phyloP scores from a whole-genome alignment of 2,113 vertebrate genomes.

The Promerops cafer region DNA sequence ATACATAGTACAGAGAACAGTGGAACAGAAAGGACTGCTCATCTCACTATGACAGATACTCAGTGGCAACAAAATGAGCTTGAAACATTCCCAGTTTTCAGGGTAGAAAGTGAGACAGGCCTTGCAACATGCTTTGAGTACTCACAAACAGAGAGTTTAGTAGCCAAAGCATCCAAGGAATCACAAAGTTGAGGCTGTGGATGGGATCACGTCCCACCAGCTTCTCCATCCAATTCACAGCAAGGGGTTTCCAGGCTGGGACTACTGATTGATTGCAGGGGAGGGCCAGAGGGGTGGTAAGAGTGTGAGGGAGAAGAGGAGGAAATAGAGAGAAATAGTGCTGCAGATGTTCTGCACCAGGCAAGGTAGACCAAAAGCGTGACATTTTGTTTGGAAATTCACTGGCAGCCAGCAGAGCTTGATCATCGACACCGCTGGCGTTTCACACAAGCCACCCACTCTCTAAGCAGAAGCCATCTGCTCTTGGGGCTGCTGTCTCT shows the following conservation, averaged over 20 bases:
- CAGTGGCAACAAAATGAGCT: not conserved
- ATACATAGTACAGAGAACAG: not conserved
- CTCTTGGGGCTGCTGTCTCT: fast-evolving
- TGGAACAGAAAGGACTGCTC: not conserved
- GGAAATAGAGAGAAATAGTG: not conserved
- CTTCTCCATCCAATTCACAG: not conserved
- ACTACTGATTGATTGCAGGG: not conserved
- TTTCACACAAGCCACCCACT: not conserved
- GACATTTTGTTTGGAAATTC: not conserved
- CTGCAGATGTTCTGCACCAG: not conserved
- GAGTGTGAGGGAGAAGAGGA: not conserved
- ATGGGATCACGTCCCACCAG: not conserved
- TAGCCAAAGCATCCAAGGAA: not conserved
- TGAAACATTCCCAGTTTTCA: not conserved
- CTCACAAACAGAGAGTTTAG: not conserved
- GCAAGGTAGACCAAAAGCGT: fast-evolving
- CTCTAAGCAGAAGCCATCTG: not conserved
- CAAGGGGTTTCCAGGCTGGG: not conserved
- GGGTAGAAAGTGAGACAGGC: not conserved
- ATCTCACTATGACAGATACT: not conserved
- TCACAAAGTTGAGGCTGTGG: not conserved
- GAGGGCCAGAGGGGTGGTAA: not conserved
- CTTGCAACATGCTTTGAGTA: not conserved
- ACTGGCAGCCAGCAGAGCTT: not conserved
- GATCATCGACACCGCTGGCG: fast-evolving